A percentile compares a stretch with the other conserved stretches of the same genome.
Conservation (phyloP, 2,888 invertebrate species). For the Gibbula magus region DNA sequence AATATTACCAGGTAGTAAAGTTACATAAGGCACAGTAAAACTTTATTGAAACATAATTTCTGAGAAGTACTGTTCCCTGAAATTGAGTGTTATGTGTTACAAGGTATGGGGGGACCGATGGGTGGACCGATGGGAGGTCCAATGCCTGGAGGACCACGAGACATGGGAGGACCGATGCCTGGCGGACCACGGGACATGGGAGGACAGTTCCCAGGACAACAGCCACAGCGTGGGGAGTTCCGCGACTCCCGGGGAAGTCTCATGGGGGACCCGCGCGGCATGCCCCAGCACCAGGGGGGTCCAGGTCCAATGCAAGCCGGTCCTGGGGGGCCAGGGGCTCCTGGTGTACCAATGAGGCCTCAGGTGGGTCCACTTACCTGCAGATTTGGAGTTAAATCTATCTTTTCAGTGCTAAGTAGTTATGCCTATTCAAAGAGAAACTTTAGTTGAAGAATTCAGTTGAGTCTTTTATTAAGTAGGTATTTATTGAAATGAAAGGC, state of each 20-base stretch:
- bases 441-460: too few species aligned
- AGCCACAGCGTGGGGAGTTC: not conserved
- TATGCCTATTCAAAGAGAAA: too few species aligned
- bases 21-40: too few species aligned
- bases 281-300: slow-evolving; percentile 6
- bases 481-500: too few species aligned
- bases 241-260: slow-evolving; percentile 7
- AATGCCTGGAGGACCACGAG: slow-evolving; percentile 32
- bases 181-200: slow-evolving; percentile 39
- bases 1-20: too few species aligned
- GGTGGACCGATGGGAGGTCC: slow-evolving; percentile 9
- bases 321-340: slow-evolving; percentile 20
- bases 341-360: slow-evolving; percentile 14
- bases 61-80: too few species aligned
- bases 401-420: too few species aligned
- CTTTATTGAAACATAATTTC: too few species aligned
- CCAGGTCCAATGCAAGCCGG: slow-evolving; percentile 21
- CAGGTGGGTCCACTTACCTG: not conserved
- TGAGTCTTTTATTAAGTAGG: too few species aligned
- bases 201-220: slow-evolving; percentile 33
- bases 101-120: slow-evolving; percentile 13
- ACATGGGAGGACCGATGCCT: slow-evolving; percentile 43
- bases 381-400: too few species aligned
- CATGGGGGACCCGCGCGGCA: slow-evolving; percentile 14
- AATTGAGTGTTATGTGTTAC: not conserved